These are phyloP conservation scores for Creontiades dilutus DNA, from an alignment of 2,888 invertebrate species.

Conservation along the genomic window DNA sequence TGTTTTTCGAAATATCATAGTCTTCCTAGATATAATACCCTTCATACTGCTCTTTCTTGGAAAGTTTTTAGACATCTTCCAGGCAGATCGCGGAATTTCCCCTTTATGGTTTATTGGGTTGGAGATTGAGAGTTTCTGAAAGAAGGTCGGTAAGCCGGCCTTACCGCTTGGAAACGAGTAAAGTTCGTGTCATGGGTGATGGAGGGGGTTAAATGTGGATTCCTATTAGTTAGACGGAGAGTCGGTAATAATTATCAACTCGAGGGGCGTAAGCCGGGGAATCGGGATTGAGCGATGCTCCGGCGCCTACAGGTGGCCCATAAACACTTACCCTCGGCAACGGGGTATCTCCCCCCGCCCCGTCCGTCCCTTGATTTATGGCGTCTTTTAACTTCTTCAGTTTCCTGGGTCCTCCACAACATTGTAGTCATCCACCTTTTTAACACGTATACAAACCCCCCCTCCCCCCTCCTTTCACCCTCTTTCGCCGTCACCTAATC, in stretches of 20 bases:
- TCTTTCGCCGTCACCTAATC: no score
- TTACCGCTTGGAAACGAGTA: no score
- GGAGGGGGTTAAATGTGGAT: slow-evolving; percentile 9
- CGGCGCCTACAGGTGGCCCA: slow-evolving; percentile 68
- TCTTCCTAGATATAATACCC: no score
- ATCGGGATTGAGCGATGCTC: slow-evolving; percentile 68
- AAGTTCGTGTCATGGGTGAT: not conserved
- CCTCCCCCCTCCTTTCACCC: no score
- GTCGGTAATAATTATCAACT: slow-evolving; percentile 65
- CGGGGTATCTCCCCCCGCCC: slow-evolving; percentile 45
- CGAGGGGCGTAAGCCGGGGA: slow-evolving; percentile 29
- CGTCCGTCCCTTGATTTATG: slow-evolving; percentile 50
- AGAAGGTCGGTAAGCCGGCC: no score
- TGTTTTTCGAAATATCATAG: no score
- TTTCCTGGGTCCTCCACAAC: slow-evolving; percentile 52
- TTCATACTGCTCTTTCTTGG: no score
- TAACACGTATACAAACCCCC: slow-evolving; percentile 23
- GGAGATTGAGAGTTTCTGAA: no score
- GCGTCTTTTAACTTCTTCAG: slow-evolving; percentile 69
- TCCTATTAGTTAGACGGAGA: slow-evolving; percentile 28
- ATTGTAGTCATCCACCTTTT: slow-evolving; percentile 41
- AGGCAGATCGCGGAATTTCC: no score
- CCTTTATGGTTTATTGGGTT: no score
- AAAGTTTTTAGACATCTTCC: no score
- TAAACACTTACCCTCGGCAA: slow-evolving; percentile 60